A percentile compares a stretch with the other conserved stretches of the same genome.
Evolutionary conservation across 2,888 invertebrate genomes (phyloP).

Genomic region (Blastobasis adustella): DNA sequence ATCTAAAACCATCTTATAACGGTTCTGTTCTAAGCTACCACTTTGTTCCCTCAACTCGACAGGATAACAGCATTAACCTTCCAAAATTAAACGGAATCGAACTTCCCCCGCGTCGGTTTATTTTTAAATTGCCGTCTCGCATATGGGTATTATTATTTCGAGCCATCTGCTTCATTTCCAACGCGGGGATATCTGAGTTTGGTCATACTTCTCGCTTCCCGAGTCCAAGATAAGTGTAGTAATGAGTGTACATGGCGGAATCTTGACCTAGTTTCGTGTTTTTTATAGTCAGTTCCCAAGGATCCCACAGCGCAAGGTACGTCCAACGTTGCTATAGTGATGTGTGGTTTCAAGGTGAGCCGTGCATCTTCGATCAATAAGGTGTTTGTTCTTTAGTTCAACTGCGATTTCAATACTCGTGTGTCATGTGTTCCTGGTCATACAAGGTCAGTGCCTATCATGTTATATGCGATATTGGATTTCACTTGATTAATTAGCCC

Average conservation of each 20-base stretch:
- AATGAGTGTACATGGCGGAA: neutral
- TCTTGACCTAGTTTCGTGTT: slow-evolving; percentile 57
- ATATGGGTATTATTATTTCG: slow-evolving; percentile 60
- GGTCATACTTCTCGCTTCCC: slow-evolving; percentile 26
- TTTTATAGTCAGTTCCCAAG: slow-evolving; percentile 40
- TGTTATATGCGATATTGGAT: too few species aligned
- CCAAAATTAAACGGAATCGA: slow-evolving; percentile 52
- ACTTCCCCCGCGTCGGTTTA: slow-evolving; percentile 64
- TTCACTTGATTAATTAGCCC: too few species aligned
- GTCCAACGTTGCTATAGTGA: slow-evolving; percentile 50
- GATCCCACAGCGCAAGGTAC: slow-evolving; percentile 40
- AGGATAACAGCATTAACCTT: slow-evolving; percentile 19
- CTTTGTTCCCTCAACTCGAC: neutral
- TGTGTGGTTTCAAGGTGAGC: slow-evolving; percentile 29
- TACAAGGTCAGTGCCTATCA: slow-evolving; percentile 31
- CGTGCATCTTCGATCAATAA: slow-evolving; percentile 25
- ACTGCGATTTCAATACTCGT: too few species aligned
- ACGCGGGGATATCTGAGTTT: slow-evolving; percentile 25
- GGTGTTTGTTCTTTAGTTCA: neutral
- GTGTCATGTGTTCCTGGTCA: slow-evolving; percentile 28
- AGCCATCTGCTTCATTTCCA: slow-evolving; percentile 48
- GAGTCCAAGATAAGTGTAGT: slow-evolving; percentile 6
- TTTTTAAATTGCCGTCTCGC: slow-evolving; percentile 47
- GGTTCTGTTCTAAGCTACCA: neutral
- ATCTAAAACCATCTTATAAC: too few species aligned